phyloP scores from a whole-genome alignment of 2,797 vertebrate genomes.

The Threskiornis aethiopicus region DNA sequence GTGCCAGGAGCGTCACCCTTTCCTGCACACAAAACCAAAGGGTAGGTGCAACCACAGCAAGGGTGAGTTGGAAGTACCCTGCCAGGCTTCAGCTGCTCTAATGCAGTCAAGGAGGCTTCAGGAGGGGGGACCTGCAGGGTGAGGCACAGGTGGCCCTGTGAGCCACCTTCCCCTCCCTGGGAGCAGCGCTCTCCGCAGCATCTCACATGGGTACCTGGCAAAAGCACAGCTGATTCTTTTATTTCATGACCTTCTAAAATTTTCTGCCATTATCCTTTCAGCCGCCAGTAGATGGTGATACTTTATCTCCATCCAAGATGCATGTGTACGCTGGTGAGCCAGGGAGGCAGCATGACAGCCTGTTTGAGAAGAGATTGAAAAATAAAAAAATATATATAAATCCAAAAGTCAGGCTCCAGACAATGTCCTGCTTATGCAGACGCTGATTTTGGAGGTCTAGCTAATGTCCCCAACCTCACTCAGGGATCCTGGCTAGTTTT shows the following conservation, averaged over 20 bases:
- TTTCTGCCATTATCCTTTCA: not conserved
- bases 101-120: not conserved
- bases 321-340: accelerated
- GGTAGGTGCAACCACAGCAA: not conserved
- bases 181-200: not conserved
- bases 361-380: not conserved
- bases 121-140: not conserved
- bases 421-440: not conserved
- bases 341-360: not conserved
- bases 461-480: not conserved
- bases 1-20: not conserved
- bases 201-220: not conserved
- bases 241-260: not conserved
- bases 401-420: not conserved
- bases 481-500: not conserved
- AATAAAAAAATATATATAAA: not conserved
- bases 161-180: not conserved
- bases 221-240: not conserved
- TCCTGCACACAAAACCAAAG: not conserved
- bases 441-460: not conserved
- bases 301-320: not conserved
- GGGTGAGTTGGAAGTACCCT: not conserved
- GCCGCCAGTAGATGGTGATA: constrained; percentile 36
- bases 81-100: not conserved
- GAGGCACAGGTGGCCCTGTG: not conserved